These are phyloP conservation scores for Phthorimaea operculella DNA, from an alignment of 1,140 invertebrate genomes.

Conservation along the genomic window DNA sequence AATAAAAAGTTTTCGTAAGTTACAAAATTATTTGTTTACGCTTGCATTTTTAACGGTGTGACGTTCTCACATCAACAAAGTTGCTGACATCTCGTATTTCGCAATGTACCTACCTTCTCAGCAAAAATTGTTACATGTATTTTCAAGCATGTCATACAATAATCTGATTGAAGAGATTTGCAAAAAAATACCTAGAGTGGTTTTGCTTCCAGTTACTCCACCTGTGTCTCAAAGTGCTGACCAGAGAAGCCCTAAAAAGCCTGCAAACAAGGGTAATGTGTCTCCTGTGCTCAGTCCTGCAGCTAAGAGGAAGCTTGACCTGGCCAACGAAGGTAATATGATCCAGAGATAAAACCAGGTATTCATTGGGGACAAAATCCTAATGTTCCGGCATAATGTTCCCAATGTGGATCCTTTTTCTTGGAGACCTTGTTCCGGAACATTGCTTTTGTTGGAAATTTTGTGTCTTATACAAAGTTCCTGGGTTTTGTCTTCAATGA, in stretches of 20 bases:
- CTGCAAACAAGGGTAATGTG: conserved; percentile 4
- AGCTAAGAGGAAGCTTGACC: conserved; percentile 21
- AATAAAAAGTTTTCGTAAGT: conserved; percentile 2
- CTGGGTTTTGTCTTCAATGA: no score
- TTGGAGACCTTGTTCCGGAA: no score
- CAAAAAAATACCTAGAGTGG: not conserved
- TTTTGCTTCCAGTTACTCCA: not conserved
- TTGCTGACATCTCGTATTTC: not conserved
- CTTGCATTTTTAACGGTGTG: not conserved
- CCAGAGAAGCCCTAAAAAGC: not conserved
- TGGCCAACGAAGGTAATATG: conserved; percentile 35
- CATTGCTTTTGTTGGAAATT: no score
- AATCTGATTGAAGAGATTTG: not conserved
- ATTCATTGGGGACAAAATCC: no score
- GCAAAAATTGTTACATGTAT: not conserved
- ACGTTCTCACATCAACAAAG: not conserved
- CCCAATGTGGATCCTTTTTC: no score
- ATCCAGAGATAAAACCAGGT: no score
- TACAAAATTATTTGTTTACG: not conserved
- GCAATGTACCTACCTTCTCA: not conserved
- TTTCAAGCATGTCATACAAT: not conserved
- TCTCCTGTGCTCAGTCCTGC: conserved; percentile 1
- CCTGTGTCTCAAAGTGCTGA: not conserved
- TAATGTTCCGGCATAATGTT: no score
- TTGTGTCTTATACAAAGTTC: no score